Evolutionary conservation across 2,797 vertebrate genomes (phyloP).

Genomic region (Sebastes diaconus): DNA sequence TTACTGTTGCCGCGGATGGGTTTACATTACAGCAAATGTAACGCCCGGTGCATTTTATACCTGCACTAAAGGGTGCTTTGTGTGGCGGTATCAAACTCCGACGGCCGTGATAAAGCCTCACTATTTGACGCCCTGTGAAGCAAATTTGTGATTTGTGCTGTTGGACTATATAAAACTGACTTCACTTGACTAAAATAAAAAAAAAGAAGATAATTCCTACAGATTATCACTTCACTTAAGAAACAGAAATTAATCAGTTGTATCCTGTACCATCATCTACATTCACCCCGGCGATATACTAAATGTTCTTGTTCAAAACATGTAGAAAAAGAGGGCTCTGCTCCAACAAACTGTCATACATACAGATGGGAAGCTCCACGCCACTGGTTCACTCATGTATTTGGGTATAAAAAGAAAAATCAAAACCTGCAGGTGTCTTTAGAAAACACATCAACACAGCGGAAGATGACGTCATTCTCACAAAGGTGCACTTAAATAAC

Average conservation of each 20-base stretch:
- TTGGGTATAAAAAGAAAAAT: neutral
- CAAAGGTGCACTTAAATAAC: conserved; percentile 11
- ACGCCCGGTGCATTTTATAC: too few relatives aligned
- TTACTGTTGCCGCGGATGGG: too few relatives aligned
- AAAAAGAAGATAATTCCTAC: neutral
- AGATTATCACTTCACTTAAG: neutral
- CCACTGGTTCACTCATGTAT: neutral
- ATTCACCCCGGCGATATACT: neutral
- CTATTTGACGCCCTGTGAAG: too few relatives aligned
- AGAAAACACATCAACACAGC: neutral
- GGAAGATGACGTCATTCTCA: conserved; percentile 4
- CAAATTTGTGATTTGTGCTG: neutral
- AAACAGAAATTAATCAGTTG: neutral
- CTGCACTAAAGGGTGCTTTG: too few relatives aligned
- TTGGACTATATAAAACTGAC: neutral
- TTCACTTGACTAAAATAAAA: neutral
- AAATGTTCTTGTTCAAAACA: neutral
- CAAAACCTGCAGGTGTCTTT: neutral
- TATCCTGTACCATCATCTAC: neutral
- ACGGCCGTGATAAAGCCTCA: too few relatives aligned
- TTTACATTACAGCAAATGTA: too few relatives aligned
- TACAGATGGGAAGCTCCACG: neutral
- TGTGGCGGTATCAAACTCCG: too few relatives aligned
- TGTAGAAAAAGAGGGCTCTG: neutral
- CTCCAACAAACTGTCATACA: neutral